These are phyloP conservation scores for Phaethon lepturus DNA, from an alignment of 2,113 vertebrate genomes.

Conservation along the genomic window DNA sequence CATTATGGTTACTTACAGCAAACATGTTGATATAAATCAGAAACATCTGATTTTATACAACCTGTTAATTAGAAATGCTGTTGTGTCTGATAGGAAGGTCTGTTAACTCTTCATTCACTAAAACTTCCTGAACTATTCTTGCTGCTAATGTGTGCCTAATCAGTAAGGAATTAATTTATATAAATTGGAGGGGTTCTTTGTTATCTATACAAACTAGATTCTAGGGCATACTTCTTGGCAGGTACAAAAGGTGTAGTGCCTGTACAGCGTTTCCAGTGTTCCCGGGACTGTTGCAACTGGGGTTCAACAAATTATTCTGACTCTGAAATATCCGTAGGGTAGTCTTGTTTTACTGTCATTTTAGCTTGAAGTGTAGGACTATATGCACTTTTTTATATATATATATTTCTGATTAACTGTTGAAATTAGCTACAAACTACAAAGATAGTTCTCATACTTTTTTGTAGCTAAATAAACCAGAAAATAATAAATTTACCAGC, in stretches of 20 bases:
- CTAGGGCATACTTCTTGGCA: neutral
- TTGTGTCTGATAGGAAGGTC: neutral
- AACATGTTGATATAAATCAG: neutral
- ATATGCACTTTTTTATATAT: neutral
- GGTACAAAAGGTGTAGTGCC: neutral
- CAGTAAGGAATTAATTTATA: neutral
- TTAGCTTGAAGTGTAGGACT: neutral
- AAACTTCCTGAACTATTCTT: neutral
- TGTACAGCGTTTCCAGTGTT: neutral
- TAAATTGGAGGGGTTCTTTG: neutral
- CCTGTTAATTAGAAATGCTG: neutral
- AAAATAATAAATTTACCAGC: neutral
- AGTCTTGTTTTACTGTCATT: neutral
- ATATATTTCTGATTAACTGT: neutral
- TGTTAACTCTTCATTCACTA: neutral
- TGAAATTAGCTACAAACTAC: neutral
- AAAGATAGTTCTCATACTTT: neutral
- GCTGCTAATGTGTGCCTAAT: neutral
- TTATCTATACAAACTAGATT: neutral
- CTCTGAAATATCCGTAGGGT: neutral
- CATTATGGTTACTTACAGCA: neutral
- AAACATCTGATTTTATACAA: neutral
- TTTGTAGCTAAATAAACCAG: neutral
- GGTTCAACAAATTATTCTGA: neutral
- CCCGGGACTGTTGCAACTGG: neutral